Conservation (phyloP, 2,797 vertebrate genomes). For the Champsocephalus esox region DNA sequence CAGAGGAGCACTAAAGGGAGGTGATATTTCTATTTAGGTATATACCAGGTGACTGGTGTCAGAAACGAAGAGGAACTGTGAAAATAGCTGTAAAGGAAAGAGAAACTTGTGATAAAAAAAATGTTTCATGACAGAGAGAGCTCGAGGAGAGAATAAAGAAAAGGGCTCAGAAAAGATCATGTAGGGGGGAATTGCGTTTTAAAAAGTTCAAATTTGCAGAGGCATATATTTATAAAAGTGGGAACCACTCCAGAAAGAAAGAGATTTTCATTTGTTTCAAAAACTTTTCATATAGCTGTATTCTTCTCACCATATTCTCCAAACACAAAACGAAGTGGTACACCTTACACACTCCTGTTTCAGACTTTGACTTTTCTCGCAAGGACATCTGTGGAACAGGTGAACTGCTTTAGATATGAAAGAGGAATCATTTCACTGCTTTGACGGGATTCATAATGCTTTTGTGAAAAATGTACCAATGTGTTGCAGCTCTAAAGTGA, state of each 20-base stretch:
- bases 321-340: background rate
- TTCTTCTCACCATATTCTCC: background rate
- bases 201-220: background rate
- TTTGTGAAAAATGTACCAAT: constrained; percentile 12
- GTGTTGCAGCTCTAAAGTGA: constrained; percentile 4
- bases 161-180: constrained; percentile 9
- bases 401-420: constrained; percentile 8
- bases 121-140: background rate
- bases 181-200: no score
- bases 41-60: constrained; percentile 10
- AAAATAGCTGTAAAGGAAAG: constrained; percentile 10
- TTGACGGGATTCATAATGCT: constrained; percentile 6
- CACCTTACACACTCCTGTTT: background rate
- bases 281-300: constrained; percentile 14
- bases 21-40: constrained; percentile 35
- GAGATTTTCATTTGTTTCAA: constrained; percentile 14
- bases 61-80: constrained; percentile 5
- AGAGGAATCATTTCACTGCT: constrained; percentile 8
- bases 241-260: background rate
- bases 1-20: constrained; percentile 19
- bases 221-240: background rate
- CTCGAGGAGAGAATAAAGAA: background rate
- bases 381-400: constrained; percentile 30
- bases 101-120: background rate
- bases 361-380: constrained; percentile 27